phyloP scores from a whole-genome alignment of 2,888 invertebrate genomes.

The Mythimna vitellina region DNA sequence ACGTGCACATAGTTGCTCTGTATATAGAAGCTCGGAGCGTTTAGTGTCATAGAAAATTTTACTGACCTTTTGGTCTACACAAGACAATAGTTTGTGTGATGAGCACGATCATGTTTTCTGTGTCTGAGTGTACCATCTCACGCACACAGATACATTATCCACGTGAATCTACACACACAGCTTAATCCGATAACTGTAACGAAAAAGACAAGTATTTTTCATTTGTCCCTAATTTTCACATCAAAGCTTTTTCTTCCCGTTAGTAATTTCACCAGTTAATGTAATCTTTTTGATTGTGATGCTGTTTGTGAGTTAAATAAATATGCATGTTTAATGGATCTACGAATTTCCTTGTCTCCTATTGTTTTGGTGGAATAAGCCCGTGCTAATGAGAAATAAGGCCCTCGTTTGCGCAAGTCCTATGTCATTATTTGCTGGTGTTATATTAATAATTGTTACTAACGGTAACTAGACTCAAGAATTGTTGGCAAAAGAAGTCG shows the following conservation, averaged over 20 bases:
- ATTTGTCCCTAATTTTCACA: slow-evolving; percentile 40
- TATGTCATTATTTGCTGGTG: background rate
- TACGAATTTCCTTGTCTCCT: background rate
- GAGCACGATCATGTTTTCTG: no score
- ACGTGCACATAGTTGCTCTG: no score
- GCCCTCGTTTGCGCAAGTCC: background rate
- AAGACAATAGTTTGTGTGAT: no score
- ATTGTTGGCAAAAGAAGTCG: no score
- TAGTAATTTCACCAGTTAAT: slow-evolving; percentile 23
- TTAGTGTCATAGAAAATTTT: no score
- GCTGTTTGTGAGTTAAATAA: slow-evolving; percentile 38
- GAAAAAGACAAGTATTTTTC: slow-evolving; percentile 21
- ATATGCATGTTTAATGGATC: slow-evolving; percentile 21
- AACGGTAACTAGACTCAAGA: no score
- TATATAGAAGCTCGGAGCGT: no score
- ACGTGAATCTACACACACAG: no score
- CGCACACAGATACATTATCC: no score
- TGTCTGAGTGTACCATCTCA: no score
- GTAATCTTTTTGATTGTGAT: slow-evolving; percentile 44
- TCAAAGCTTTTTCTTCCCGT: slow-evolving; percentile 31
- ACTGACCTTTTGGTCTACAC: no score
- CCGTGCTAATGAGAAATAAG: slow-evolving; percentile 10
- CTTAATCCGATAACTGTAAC: background rate
- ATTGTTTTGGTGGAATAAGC: slow-evolving; percentile 23
- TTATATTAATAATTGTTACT: no score